Base-by-base conservation (phyloP, 2,888 invertebrate species). In the Pristionchus entomophagus region DNA sequence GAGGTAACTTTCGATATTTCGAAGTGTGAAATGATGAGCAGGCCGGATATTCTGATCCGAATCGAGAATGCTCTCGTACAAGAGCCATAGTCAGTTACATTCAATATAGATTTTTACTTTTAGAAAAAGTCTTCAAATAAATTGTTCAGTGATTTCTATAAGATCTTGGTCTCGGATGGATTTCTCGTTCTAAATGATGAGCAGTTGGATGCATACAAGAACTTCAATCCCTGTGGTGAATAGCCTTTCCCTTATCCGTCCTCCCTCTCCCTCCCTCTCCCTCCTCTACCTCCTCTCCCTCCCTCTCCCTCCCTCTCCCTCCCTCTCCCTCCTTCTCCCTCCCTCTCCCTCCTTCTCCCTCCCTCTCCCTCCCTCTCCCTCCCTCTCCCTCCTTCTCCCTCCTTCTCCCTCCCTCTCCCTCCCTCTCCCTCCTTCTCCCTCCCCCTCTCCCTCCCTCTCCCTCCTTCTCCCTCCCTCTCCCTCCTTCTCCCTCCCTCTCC, bases 181-280 rank as follows among this genome's bases (percentile, higher is more conserved):
- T 83, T 83, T 45, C 41, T 83, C 29, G 62, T 83, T 83, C 59
- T 83, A 45, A 83, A 41, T 35, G 49, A 59, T 3, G 45, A 62
- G 22, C 83, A 83, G 53, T 49, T 83, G 22, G 45, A 38, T 5
- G 41, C 59, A 8, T 83, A 38, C 45, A 59, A 26, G 17, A 45
- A 41, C 59, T 83, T 62, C 29, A 29, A 83, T 62, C 41, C 83
- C 0, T 62, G 32, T 17, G 38, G 35, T 56, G 45, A 56, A 22
- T 56, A 10, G 8, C 45, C 45, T 14, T 45, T 45, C 45, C 45
- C 59, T 6, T 59, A 12, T 22, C 59, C 22, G 2, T 32, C 17
- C 62, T 32, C 62, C 32, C 10, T 19, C 32, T 29, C 59, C 29
- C 59, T 29, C n/a, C 59, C 29, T 1, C 29, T 26, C 59, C 22